Percentiles rank a stretch among this genome's conserved stretches.
These are phyloP conservation scores for Cuniculus paca DNA, from an alignment of 2,797 vertebrate species.

Conservation along the genomic window DNA sequence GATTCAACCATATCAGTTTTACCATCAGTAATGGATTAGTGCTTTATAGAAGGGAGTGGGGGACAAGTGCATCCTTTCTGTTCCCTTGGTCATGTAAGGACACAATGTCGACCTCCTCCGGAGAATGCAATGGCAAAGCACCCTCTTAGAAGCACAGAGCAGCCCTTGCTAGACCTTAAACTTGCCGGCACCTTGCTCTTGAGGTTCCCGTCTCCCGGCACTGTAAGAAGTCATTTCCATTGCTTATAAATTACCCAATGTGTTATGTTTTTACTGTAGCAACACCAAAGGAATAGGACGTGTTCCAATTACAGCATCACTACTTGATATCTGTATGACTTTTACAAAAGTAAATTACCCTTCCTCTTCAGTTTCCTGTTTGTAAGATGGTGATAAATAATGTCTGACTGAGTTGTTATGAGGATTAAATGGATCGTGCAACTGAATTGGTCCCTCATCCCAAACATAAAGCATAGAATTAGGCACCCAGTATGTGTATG, in stretches of 20 bases:
- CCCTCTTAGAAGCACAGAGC: not conserved
- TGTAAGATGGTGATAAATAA: conserved; percentile 42
- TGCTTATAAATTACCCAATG: not conserved
- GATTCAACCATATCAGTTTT: not conserved
- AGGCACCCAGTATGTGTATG: not conserved
- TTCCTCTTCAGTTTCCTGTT: not conserved
- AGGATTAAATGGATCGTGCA: conserved; percentile 12
- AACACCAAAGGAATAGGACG: not conserved
- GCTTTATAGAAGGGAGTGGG: not conserved
- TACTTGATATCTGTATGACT: not conserved
- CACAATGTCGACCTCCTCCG: not conserved
- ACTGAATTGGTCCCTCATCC: not conserved
- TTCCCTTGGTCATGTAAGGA: not conserved
- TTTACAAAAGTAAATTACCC: not conserved
- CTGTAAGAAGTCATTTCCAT: not conserved
- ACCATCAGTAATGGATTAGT: not conserved
- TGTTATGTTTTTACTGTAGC: not conserved
- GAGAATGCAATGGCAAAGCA: not conserved
- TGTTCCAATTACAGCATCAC: not conserved
- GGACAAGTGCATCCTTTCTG: not conserved
- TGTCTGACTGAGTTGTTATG: not conserved
- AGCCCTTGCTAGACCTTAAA: not conserved
- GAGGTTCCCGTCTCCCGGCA: not conserved
- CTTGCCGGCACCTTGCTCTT: not conserved
- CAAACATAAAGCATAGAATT: not conserved